Evolutionary conservation across 1,140 invertebrate species (phyloP).

Genomic region (Geopemphigus sp.): DNA sequence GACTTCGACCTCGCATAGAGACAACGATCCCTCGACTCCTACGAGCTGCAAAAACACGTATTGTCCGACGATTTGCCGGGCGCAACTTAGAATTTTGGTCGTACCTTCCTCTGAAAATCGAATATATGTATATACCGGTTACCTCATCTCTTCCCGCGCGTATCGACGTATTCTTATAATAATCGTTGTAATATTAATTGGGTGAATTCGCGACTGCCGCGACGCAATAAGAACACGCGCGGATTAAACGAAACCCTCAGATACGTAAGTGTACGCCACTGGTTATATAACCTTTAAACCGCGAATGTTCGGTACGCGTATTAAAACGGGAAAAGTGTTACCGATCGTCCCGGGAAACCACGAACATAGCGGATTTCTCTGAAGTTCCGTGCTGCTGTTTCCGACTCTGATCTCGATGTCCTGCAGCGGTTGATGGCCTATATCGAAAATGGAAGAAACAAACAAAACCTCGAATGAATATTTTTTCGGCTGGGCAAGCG

Average conservation of each 20-base stretch:
- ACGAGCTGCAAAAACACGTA: slow-evolving; percentile 86
- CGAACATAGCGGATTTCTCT: slow-evolving; percentile 84
- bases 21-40: slow-evolving; percentile 83
- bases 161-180: no score
- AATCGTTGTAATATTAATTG: no score
- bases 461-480: no score
- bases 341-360: slow-evolving; percentile 91
- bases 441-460: slow-evolving; percentile 52
- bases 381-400: slow-evolving; percentile 81
- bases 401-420: slow-evolving; percentile 89
- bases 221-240: no score
- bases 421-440: slow-evolving; percentile 83
- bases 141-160: no score
- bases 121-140: no score
- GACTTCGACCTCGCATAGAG: slow-evolving; percentile 86
- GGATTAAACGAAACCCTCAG: no score
- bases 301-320: no score
- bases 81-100: slow-evolving; percentile 86
- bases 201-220: no score
- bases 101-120: slow-evolving; percentile 72
- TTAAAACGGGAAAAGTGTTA: slow-evolving; percentile 55
- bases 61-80: slow-evolving; percentile 76
- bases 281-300: no score
- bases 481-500: no score
- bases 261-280: no score